Base-by-base conservation (phyloP, 2,888 invertebrate species). In the Xestia rhomboidea region DNA sequence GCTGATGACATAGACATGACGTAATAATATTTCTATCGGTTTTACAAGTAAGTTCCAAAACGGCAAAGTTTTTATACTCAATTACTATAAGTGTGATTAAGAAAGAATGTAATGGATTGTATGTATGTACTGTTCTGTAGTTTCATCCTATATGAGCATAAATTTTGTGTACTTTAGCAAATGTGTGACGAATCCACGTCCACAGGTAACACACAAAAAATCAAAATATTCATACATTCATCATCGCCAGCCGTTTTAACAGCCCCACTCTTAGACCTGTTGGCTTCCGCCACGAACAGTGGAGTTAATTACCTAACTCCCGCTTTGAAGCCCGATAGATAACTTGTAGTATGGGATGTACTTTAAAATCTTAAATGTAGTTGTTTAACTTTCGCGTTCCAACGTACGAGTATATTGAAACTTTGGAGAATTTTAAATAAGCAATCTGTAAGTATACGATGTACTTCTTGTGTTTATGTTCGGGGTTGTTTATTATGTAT, bases 261-360 rank as follows among this genome's bases (percentile, higher is more conserved):
- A 80, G 88, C 84, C 79, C 11, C 68, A 82, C 82, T 46, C 66
- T 74, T 88, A 79, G 85, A 88, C 87, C 89, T 87, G 82, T 88
- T 87, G 83, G 87, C 84, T 87, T 82, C 76, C 72, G 70, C 80
- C 82, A 79, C 82, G 78, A 88, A 89, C 89, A 88, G 81, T 79
- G 70, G 84, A 90, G 91, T 89, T 92, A 92, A 92, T 92, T 92
- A 90, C 89, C 87, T 88, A 90, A 91, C 90, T 91, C 89, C 64
- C 79, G 85, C 86, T 84, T 83, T 87, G 82, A 85, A 84, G 77
- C 71, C 75, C 82, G 81, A 84, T 82, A 87, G 86, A 84, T 79
- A 87, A 84, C 79, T 84, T 80, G 79, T 85, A 82, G 77, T 81
- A 78, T 76, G 75, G 67, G 63, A 72, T 83, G 80, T 84, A 83